Evolutionary conservation across 2,113 vertebrate species (phyloP).

Genomic region (Alces alces): DNA sequence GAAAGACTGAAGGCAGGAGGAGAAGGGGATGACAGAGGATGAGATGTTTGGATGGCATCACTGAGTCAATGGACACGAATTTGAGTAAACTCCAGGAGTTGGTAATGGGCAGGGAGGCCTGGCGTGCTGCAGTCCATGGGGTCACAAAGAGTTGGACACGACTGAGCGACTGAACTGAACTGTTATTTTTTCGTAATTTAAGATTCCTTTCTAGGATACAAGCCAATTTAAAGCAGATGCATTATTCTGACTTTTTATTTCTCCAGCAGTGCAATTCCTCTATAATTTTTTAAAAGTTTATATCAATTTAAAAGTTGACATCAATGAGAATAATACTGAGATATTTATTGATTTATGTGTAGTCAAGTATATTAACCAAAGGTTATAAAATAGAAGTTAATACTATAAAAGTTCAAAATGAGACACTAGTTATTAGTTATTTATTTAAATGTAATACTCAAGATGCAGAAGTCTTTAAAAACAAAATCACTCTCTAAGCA

Average conservation of each 20-base stretch:
- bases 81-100: background rate
- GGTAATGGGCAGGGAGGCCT: background rate
- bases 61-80: background rate
- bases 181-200: background rate
- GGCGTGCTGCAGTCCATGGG: background rate
- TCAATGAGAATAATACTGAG: background rate
- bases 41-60: background rate
- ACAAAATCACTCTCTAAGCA: background rate
- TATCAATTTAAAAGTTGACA: background rate
- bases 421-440: background rate
- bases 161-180: background rate
- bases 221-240: background rate
- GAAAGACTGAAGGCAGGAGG: background rate
- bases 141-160: fast-evolving
- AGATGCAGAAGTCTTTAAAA: background rate
- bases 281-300: background rate
- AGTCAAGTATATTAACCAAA: conserved; percentile 31
- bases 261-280: background rate
- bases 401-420: background rate
- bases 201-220: background rate
- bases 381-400: conserved; percentile 33
- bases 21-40: background rate
- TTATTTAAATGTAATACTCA: conserved; percentile 27
- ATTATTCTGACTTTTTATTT: background rate
- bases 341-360: background rate